A percentile compares a stretch with the other conserved stretches of the same genome.
Conservation (phyloP, 2,113 vertebrate species). For the human region DNA sequence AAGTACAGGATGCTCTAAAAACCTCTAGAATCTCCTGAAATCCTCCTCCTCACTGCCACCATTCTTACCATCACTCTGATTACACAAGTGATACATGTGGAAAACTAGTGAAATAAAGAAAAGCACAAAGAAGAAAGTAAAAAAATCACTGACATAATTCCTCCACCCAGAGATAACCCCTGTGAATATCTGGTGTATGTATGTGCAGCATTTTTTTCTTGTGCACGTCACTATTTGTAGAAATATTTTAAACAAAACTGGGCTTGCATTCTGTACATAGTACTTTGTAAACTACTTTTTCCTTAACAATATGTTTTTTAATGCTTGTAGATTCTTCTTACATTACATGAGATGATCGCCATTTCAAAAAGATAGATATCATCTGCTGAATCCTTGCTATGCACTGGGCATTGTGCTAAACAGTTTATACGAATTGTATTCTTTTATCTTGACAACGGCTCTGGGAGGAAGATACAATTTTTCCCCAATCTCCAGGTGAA, state of each 20-base stretch:
- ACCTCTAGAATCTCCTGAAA: background rate
- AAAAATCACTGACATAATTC: background rate
- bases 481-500: background rate
- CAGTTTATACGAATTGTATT: rapidly evolving
- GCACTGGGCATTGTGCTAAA: background rate
- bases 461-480: background rate
- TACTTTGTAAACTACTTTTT: background rate
- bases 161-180: background rate
- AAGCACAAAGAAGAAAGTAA: background rate
- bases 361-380: background rate
- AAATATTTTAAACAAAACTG: background rate
- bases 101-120: background rate
- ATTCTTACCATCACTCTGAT: background rate
- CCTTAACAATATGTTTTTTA: background rate
- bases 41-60: background rate
- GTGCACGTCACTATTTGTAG: background rate
- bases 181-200: background rate
- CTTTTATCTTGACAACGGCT: background rate
- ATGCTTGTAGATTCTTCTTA: background rate
- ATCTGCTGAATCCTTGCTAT: background rate
- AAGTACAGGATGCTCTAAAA: background rate
- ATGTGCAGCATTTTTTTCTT: background rate
- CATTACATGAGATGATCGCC: background rate
- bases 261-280: background rate
- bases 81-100: background rate